Evolutionary conservation across 2,113 vertebrate genomes (phyloP), one percentile per base, ranked within the genome.

Genomic region (Chiloscyllium plagiosum): DNA sequence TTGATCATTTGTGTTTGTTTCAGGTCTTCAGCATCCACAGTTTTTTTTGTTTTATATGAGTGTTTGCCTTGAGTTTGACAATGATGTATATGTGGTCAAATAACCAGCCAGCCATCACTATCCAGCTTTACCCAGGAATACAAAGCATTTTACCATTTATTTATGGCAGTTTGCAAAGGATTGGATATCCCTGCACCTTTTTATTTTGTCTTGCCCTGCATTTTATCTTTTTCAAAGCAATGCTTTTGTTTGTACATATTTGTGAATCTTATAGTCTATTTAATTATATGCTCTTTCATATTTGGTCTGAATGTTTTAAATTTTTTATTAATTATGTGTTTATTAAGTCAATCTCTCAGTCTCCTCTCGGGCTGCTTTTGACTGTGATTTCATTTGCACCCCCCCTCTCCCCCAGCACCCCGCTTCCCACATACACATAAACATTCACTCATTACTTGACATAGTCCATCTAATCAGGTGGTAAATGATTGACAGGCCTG

Each of bases 381-480:
- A n/a, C 61, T 19, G 89, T 24, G 37, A n/a, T 61, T 93, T 68
- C 89, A 66, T 66, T 7, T 33, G n/a, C n/a, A n/a, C 72, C 33
- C 72, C 72, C 12, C 72, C 29, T 5, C 56, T 47, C 96, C 85
- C 83, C 42, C 42, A 47, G n/a, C 42, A 0, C 42, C 42, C 42
- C 97, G 96, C 26, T 0, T 87, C 66, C 89, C n/a, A 89, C 96
- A 85, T 96, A 96, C 94, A 47, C 37, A 37, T 65, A 26, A 47
- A 70, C 93, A 94, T 68, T 94, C 66, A 70, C 69, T 47, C 24
- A 72, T 29, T 95, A 47, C 94, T 76, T 95, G 69, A 29, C 15
- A 69, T 70, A 72, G 69, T 95, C 47, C 94, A 96, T 96, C 96
- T 97, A 96, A 96, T 96, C 56, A 12, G 96, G 96, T 95, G 96